Base-by-base conservation (phyloP, 2,888 invertebrate genomes). In the Machimus atricapillus region DNA sequence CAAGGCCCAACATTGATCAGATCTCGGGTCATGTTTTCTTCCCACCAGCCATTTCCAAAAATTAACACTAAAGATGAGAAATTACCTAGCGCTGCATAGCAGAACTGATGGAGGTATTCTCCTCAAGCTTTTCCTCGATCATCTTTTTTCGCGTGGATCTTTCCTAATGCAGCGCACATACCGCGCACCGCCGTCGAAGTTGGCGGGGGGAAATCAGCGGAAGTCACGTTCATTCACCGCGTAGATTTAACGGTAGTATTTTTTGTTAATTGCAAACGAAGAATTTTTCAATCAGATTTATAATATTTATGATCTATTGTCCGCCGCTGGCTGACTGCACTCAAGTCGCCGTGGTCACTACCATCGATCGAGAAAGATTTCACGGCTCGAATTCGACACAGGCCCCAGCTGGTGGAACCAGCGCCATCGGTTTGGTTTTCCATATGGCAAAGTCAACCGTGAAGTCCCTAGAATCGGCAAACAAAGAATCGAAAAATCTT, bases 201-300 rank as follows among this genome's bases (percentile, higher is more conserved):
- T 16, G 43, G 73, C 34, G 43, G 76, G 43, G 76, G 52, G 52
- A 85, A 76, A 43, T 43, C 40, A 79, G 77, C 86, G 86, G 86
- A 86, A 86, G 86, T 86, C 86, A 86, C 86, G 86, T 86, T 86
- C 86, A 86, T 86, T 86, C 86, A 86, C 86, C 86, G 86, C 78
- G 86, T 56, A 86, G 27, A 78, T 86, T 86, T 86, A 86, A 86
- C 86, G 86, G 86, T 86, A 86, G 31, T 74, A 82, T 82, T 82
- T 82, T 82, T 74, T 85, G 74, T 74, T 74, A 85, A 85, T 85
- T 85, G 73, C 74, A 46, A 85, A 74, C 66, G 85, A 74, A 85
- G 52, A 74, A 85, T 85, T 85, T 43, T 85, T 74, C 74, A 85
- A 85, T 73, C 74, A 85, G 74, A 85, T 85, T 85, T 85, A 74